A percentile compares a stretch with the other conserved stretches of the same genome.
Evolutionary conservation across 1,140 invertebrate genomes (phyloP).

Genomic region (Pseudomyrmex dendroicus): DNA sequence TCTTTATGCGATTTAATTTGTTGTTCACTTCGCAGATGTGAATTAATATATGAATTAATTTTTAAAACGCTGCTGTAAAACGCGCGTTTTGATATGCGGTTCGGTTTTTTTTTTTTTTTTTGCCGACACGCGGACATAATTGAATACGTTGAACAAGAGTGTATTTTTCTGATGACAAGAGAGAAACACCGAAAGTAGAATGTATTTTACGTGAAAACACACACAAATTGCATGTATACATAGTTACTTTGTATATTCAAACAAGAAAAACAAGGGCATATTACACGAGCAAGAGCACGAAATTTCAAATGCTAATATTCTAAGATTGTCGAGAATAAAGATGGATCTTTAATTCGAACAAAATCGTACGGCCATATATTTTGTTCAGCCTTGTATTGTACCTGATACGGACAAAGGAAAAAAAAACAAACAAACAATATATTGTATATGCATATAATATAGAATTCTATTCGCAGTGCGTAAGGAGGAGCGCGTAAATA

Average conservation of each 20-base stretch:
- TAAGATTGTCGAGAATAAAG: neutral
- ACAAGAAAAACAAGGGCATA: slow-evolving; percentile 3
- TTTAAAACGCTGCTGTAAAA: neutral
- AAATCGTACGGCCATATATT: slow-evolving; percentile 58
- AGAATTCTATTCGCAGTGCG: slow-evolving; percentile 24
- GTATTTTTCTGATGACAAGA: slow-evolving; percentile 45
- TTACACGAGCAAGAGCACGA: slow-evolving; percentile 13
- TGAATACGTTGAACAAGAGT: slow-evolving; percentile 25
- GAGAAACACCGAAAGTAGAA: slow-evolving; percentile 36
- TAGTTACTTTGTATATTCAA: slow-evolving; percentile 28
- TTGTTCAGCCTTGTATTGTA: slow-evolving; percentile 75
- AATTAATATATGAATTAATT: slow-evolving; percentile 19
- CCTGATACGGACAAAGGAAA: slow-evolving; percentile 66
- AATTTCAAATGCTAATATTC: neutral
- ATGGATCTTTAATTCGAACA: slow-evolving; percentile 47
- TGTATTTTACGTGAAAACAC: slow-evolving; percentile 33
- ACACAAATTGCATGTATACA: neutral
- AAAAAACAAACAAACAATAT: neutral
- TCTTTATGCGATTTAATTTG: slow-evolving; percentile 29
- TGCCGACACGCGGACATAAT: slow-evolving; percentile 27
- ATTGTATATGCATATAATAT: slow-evolving; percentile 10
- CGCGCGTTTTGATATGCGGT: neutral
- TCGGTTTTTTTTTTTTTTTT: slow-evolving; percentile 12
- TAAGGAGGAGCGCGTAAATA: slow-evolving; percentile 51
- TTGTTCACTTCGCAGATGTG: no score